Percentiles rank a stretch among this genome's conserved stretches.
phyloP scores from a whole-genome alignment of 2,888 invertebrate species.

The Thelaira solivaga region DNA sequence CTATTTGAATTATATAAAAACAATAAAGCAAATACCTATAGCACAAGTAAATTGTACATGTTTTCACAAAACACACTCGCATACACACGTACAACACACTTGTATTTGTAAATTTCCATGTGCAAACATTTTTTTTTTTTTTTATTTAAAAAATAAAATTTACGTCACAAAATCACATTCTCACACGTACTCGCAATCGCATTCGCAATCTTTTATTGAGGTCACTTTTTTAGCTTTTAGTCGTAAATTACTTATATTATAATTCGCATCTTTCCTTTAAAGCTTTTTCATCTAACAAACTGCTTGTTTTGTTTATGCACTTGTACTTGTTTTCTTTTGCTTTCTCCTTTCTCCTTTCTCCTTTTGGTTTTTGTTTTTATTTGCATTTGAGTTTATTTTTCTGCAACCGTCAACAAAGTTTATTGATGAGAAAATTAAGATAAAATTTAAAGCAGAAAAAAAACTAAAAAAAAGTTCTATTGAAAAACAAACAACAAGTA shows the following conservation, averaged over 20 bases:
- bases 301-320: slow-evolving; percentile 11
- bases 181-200: neutral
- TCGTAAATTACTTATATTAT: slow-evolving; percentile 47
- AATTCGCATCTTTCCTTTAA: neutral
- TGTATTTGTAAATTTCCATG: neutral
- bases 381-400: no score
- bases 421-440: slow-evolving; percentile 1
- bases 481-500: slow-evolving; percentile 20
- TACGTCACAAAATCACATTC: slow-evolving; percentile 35
- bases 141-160: neutral
- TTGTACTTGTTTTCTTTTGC: slow-evolving; percentile 5
- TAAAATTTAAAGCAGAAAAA: no score
- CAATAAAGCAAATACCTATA: no score
- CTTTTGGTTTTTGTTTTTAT: no score
- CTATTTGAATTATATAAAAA: no score
- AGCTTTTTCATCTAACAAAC: slow-evolving; percentile 7
- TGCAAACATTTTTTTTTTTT: neutral
- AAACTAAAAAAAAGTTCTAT: neutral
- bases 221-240: slow-evolving; percentile 43
- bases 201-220: slow-evolving; percentile 44
- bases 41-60: neutral
- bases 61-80: neutral
- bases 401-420: slow-evolving; percentile 45
- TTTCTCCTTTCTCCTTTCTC: no score
- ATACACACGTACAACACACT: neutral